Percentiles rank a stretch among this genome's conserved stretches.
phyloP scores from a whole-genome alignment of 2,888 invertebrate genomes.

The Bugulina stolonifera region DNA sequence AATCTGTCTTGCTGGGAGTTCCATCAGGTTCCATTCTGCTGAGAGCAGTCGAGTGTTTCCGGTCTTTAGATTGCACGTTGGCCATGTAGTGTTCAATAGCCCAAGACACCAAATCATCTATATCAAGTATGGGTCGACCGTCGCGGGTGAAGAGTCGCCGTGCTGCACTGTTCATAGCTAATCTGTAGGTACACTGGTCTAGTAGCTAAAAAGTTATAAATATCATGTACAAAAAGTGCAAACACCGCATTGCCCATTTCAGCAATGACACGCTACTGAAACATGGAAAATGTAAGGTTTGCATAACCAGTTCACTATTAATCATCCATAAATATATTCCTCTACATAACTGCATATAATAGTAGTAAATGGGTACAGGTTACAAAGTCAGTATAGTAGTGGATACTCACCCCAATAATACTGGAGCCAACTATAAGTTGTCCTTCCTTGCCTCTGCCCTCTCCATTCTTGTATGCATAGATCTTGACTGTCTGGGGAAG shows the following conservation, averaged over 20 bases:
- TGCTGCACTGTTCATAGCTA: slow-evolving; percentile 44
- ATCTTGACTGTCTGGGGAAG: slow-evolving; percentile 47
- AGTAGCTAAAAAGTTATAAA: slow-evolving; percentile 46
- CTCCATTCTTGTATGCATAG: slow-evolving; percentile 51
- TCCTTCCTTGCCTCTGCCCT: slow-evolving; percentile 44
- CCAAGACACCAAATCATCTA: slow-evolving; percentile 48
- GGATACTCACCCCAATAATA: slow-evolving; percentile 43
- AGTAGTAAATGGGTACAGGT: too few relatives aligned
- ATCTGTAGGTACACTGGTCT: slow-evolving; percentile 43
- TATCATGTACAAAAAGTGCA: too few relatives aligned
- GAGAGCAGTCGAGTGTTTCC: neutral
- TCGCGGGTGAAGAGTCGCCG: slow-evolving; percentile 47
- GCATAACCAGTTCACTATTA: too few relatives aligned
- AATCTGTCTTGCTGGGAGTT: neutral
- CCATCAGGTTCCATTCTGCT: neutral
- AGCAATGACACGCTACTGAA: too few relatives aligned
- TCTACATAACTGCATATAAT: too few relatives aligned
- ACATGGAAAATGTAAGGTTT: too few relatives aligned
- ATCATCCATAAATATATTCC: too few relatives aligned
- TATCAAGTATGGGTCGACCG: slow-evolving; percentile 44
- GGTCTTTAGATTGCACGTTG: neutral
- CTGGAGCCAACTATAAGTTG: slow-evolving; percentile 50
- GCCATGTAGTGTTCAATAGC: slow-evolving; percentile 32
- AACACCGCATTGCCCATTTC: too few relatives aligned
- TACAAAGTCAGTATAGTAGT: too few relatives aligned